Conservation (phyloP, 1,140 invertebrate species). For the Zaprionus inermis region DNA sequence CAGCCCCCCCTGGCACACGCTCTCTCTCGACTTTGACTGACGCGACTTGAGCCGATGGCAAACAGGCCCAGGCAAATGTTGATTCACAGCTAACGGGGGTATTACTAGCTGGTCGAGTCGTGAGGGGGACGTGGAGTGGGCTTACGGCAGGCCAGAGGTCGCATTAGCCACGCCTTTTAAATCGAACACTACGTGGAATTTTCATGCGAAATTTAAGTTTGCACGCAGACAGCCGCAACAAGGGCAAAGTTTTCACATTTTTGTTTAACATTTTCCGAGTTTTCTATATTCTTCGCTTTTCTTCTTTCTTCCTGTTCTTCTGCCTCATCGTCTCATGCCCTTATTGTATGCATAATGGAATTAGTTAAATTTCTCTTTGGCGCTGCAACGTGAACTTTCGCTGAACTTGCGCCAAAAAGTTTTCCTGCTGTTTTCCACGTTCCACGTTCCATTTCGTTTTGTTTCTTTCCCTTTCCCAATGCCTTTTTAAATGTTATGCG, state of each 20-base stretch:
- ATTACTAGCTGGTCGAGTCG: constrained; percentile 24
- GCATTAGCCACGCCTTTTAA: constrained; percentile 53
- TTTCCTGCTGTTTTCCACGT: constrained; percentile 54
- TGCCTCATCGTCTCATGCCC: constrained; percentile 3
- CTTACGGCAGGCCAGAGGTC: background rate
- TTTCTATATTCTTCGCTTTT: constrained; percentile 28
- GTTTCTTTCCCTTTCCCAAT: constrained; percentile 14
- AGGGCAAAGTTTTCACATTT: constrained; percentile 77
- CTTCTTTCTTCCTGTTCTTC: constrained; percentile 1
- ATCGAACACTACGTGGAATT: constrained; percentile 50
- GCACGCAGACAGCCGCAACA: constrained; percentile 12
- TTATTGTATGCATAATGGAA: constrained; percentile 71
- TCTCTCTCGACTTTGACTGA: constrained; percentile 17
- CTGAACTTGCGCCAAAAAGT: constrained; percentile 74
- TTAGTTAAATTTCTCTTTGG: constrained; percentile 74
- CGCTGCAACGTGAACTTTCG: constrained; percentile 62
- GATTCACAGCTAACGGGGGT: constrained; percentile 28
- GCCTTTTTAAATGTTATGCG: constrained; percentile 62
- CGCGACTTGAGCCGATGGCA: constrained; percentile 28
- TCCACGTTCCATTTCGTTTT: background rate
- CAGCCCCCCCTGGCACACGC: background rate
- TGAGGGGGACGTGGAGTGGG: no score
- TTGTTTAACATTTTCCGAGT: constrained; percentile 73
- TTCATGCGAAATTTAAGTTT: constrained; percentile 56
- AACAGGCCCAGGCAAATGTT: constrained; percentile 33